Base-by-base conservation (phyloP, 2,888 invertebrate species). In the Bombylius major region DNA sequence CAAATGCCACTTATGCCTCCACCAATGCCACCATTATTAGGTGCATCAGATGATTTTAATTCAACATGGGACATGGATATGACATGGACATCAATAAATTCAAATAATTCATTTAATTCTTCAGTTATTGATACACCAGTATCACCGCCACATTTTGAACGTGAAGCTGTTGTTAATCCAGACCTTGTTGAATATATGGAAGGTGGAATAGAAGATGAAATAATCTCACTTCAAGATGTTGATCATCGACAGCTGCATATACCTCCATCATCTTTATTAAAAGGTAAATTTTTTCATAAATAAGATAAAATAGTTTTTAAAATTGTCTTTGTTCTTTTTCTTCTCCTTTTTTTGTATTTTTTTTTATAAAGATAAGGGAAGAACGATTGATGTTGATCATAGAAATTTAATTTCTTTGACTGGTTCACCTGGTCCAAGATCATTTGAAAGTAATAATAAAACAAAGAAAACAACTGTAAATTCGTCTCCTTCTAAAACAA, bases 361-460 rank as follows among this genome's bases (percentile, higher is more conserved):
- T 42, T 42, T 42, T n/a, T n/a, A n/a, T n/a, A n/a, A 39, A 55
- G 60, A 60, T 34, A 75, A 75, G 62, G 59, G 68, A 14, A 68
- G 75, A 9, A 76, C 63, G 56, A 60, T 80, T 70, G 89, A 89
- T 69, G 84, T 89, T 51, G 89, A 89, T 70, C 89, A 89, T 67
- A 79, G 90, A 62, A 91, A 91, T 75, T 73, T 91, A 59, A 91
- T 91, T 66, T 85, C 89, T 57, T 72, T 91, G 53, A 90, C 90
- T 12, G 87, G 89, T 45, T 87, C 84, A 32, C 84, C 83, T 1
- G 76, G 69, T 11, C 56, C 54, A 8, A 61, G 57, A 46, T 11
- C n/a, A n/a, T n/a, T 44, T n/a, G 57, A 58, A 61, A 58, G 50
- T 64, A 65, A 39, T 59, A 58, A 34, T 59, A 42, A 42, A 42